phyloP scores from a whole-genome alignment of 2,888 invertebrate species.

The Micoletzkya japonica region DNA sequence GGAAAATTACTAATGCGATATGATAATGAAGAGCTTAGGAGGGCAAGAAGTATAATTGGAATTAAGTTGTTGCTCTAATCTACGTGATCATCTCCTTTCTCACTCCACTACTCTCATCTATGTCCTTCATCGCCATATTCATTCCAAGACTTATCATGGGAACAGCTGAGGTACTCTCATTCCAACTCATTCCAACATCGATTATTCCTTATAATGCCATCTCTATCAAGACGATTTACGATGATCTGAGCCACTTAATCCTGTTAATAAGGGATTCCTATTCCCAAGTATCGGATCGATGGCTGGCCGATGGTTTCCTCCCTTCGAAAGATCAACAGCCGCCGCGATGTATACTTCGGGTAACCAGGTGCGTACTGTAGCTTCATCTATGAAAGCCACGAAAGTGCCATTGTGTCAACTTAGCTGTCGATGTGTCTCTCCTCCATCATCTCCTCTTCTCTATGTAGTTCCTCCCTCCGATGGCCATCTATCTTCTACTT shows the following conservation, averaged over 20 bases:
- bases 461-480: slow-evolving; percentile 17
- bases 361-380: slow-evolving; percentile 36
- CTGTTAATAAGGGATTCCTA: slow-evolving; percentile 42
- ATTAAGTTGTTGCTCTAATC: too few species aligned
- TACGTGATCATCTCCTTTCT: not conserved
- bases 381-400: not conserved
- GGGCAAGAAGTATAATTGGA: too few species aligned
- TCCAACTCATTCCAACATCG: not conserved
- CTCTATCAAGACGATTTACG: too few species aligned
- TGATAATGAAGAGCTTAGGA: too few species aligned
- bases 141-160: not conserved
- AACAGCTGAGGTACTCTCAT: slow-evolving; percentile 10
- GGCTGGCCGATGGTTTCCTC: slow-evolving; percentile 48
- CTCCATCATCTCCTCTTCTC: slow-evolving; percentile 18
- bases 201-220: too few species aligned
- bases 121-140: not conserved
- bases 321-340: slow-evolving; percentile 44
- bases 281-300: slow-evolving; percentile 40
- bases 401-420: not conserved
- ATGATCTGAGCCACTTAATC: not conserved
- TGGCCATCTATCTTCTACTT: slow-evolving; percentile 29
- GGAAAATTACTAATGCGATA: too few species aligned
- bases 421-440: slow-evolving; percentile 13
- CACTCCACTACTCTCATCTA: not conserved
- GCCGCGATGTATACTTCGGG: slow-evolving; percentile 54